These are phyloP conservation scores for Sparidentex hasta DNA, from an alignment of 2,797 vertebrate genomes.

Conservation along the genomic window DNA sequence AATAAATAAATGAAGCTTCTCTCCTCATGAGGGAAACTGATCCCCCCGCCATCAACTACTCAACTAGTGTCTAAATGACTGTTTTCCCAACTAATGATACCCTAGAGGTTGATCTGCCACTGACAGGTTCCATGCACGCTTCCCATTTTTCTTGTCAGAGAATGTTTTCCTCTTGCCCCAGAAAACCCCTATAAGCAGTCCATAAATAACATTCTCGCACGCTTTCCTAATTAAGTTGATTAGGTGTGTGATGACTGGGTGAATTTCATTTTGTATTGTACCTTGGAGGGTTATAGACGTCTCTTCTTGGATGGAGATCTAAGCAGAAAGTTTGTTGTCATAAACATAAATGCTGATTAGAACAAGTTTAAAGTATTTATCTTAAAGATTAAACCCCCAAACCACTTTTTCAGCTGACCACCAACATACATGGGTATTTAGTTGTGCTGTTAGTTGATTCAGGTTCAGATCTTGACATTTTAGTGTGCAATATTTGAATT, in stretches of 20 bases:
- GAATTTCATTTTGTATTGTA: slow-evolving; percentile 44
- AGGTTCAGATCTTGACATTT: no score
- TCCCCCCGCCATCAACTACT: slow-evolving; percentile 16
- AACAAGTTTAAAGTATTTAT: neutral
- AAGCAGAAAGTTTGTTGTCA: neutral
- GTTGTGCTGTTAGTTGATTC: no score
- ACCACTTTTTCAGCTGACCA: no score
- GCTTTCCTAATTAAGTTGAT: slow-evolving; percentile 74
- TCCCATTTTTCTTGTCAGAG: slow-evolving; percentile 71
- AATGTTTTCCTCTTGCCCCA: slow-evolving; percentile 54
- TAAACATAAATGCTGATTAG: neutral
- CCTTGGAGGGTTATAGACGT: neutral
- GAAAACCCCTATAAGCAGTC: slow-evolving; percentile 55
- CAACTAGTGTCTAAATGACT: slow-evolving; percentile 35
- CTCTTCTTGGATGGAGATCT: neutral
- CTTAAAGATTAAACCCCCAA: no score
- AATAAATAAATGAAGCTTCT: slow-evolving; percentile 12
- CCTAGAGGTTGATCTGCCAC: slow-evolving; percentile 52
- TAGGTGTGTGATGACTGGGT: slow-evolving; percentile 47
- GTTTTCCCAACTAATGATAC: slow-evolving; percentile 71
- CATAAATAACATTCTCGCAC: slow-evolving; percentile 69
- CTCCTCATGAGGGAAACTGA: slow-evolving; percentile 15
- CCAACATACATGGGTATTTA: no score
- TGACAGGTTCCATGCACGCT: slow-evolving; percentile 48
- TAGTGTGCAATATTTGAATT: no score